These are phyloP conservation scores for Morone chrysops DNA, from an alignment of 2,113 vertebrate species.

Conservation along the genomic window DNA sequence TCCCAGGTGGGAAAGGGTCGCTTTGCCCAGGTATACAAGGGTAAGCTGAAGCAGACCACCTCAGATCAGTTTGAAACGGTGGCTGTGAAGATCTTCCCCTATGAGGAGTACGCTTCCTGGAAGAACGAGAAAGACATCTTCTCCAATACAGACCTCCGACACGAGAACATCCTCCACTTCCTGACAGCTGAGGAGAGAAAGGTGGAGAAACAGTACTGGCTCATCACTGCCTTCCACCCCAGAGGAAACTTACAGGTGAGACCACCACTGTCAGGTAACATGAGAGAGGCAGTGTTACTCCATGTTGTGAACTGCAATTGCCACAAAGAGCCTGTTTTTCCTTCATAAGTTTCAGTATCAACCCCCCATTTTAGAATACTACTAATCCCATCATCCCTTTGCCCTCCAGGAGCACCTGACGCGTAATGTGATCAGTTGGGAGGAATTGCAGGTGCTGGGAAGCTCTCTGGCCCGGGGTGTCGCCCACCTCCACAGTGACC, in stretches of 20 bases:
- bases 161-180: constrained; percentile 94
- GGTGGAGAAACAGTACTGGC: constrained; percentile 92
- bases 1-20: constrained; percentile 93
- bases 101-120: constrained; percentile 95
- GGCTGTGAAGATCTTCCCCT: constrained; percentile 95
- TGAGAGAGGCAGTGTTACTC: neutral
- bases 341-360: neutral
- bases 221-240: constrained; percentile 94
- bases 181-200: constrained; percentile 93
- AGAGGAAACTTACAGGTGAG: constrained; percentile 90
- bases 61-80: constrained; percentile 91
- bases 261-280: no score
- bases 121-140: constrained; percentile 97
- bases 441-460: constrained; percentile 90
- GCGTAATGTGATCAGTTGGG: constrained; percentile 91
- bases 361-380: neutral
- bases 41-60: constrained; percentile 92
- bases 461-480: constrained; percentile 90
- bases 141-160: constrained; percentile 93
- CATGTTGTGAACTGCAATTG: neutral
- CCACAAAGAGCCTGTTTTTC: neutral
- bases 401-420: constrained; percentile 90
- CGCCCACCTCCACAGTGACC: constrained; percentile 94
- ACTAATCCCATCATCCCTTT: neutral
- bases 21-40: constrained; percentile 95